A percentile compares a stretch with the other conserved stretches of the same genome.
Evolutionary conservation across 2,113 vertebrate genomes (phyloP).

Genomic region (Pelvicachromis taeniatus): DNA sequence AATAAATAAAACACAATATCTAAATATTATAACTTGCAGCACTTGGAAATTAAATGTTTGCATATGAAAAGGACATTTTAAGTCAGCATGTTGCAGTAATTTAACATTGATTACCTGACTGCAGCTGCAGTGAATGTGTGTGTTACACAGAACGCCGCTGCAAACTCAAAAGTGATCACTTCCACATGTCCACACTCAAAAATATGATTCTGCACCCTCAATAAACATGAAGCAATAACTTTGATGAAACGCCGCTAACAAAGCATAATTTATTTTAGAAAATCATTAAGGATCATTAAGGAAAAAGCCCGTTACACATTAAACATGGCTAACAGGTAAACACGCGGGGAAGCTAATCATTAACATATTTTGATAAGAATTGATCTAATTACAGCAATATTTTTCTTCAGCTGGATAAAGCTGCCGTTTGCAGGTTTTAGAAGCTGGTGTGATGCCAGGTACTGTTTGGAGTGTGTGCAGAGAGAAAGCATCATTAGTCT

Average conservation of each 20-base stretch:
- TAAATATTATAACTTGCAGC: not conserved
- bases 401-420: not conserved
- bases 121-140: not conserved
- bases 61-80: not conserved
- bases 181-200: accelerated
- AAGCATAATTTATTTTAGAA: accelerated
- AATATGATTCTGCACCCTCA: not conserved
- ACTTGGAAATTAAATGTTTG: not conserved
- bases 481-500: slow-evolving; percentile 30
- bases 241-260: not conserved
- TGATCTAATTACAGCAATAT: not conserved
- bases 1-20: not conserved
- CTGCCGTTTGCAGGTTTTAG: not conserved
- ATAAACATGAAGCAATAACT: not conserved
- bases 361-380: not conserved
- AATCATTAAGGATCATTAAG: accelerated
- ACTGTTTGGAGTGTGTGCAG: slow-evolving; percentile 13
- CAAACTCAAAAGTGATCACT: not conserved
- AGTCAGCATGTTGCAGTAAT: not conserved
- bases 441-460: slow-evolving; percentile 4
- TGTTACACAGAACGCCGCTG: not conserved
- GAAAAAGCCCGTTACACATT: not conserved
- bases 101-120: too few relatives aligned
- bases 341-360: not conserved
- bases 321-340: not conserved